Base-by-base conservation (phyloP, 1,140 invertebrate genomes). In the Panulirus ornatus region DNA sequence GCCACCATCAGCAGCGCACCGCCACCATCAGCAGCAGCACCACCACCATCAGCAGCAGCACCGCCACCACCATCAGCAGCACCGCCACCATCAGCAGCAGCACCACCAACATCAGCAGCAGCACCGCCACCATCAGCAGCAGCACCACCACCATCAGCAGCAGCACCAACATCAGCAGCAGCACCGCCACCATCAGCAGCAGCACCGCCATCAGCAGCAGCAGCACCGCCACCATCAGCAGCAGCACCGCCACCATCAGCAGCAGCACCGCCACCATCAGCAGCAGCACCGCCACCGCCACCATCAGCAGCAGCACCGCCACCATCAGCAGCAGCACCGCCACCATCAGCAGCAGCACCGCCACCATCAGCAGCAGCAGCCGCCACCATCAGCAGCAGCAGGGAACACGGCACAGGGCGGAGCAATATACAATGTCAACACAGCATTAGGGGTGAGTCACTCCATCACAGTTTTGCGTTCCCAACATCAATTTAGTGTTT, bases 401-500 rank as follows among this genome's bases (percentile, higher is more conserved):
- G n/a, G n/a, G n/a, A n/a, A n/a, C 71, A 73, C 71, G 2, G 19
- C 9, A 27, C 30, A 34, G 30, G 22, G 71, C 22, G 30, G 71
- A n/a, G 40, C 71, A 75, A 38, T 75, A 40, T 38, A 75, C 40
- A 75, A 38, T 40, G 71, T 75, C 71, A 38, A 88, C 75, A 88
- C 54, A 58, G 63, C 36, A 66, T 42, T 44, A 70, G 54, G 63
- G 81, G 81, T 58, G 81, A 70, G 8, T 85, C 83, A 73, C 83
- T 73, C 83, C 83, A 85, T 75, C 42, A 40, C 66, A 47, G 47
- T 75, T 51, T 85, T 47, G 47, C 63, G 38, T 73, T 36, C 30
- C n/a, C 27, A 47, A 73, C 83, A 75, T 85, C 83, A 71, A 85
- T 85, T 85, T 73, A 85, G 83, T 51, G 83, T 75, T 85, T 85